Percentiles rank a stretch among this genome's conserved stretches.
Evolutionary conservation across 2,888 invertebrate species (phyloP).

Genomic region (Phymatocera aterrima): DNA sequence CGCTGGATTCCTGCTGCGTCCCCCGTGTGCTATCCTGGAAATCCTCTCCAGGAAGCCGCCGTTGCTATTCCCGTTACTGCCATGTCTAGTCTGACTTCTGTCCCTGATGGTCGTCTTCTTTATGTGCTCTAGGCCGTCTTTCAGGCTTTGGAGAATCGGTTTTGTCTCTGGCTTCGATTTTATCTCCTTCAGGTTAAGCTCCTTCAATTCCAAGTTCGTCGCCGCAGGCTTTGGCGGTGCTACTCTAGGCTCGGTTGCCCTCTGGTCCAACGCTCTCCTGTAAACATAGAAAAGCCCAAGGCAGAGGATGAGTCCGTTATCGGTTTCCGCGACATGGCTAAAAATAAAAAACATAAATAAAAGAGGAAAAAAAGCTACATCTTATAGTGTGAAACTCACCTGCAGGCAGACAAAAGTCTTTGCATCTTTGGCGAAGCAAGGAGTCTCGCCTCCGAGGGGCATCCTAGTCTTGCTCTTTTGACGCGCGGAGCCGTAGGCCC

Average conservation of each 20-base stretch:
- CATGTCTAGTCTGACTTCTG: constrained; percentile 59
- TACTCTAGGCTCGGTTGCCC: constrained; percentile 70
- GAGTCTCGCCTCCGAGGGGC: constrained; percentile 72
- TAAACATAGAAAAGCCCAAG: constrained; percentile 50
- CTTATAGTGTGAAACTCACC: constrained; percentile 57
- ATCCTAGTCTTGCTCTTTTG: constrained; percentile 68
- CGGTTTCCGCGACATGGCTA: neutral
- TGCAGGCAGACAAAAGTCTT: constrained; percentile 74
- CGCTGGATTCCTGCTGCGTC: constrained; percentile 69
- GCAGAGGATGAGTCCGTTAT: neutral
- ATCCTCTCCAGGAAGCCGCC: constrained; percentile 68
- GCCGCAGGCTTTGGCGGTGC: constrained; percentile 67
- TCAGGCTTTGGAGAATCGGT: constrained; percentile 69
- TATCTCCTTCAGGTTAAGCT: constrained; percentile 68
- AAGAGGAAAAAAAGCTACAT: neutral
- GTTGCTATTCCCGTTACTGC: constrained; percentile 54
- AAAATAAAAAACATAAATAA: neutral
- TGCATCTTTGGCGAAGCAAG: constrained; percentile 75
- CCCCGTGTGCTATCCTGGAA: constrained; percentile 70
- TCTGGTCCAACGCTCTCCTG: constrained; percentile 70
- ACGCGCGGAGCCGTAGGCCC: constrained; percentile 70
- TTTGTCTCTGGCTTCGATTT: constrained; percentile 69
- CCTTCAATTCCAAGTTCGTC: constrained; percentile 63
- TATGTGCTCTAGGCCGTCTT: constrained; percentile 70
- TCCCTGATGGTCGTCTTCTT: constrained; percentile 69